These are phyloP conservation scores for Paramormyrops hopkinsi DNA, from an alignment of 2,797 vertebrate genomes.

Conservation along the genomic window DNA sequence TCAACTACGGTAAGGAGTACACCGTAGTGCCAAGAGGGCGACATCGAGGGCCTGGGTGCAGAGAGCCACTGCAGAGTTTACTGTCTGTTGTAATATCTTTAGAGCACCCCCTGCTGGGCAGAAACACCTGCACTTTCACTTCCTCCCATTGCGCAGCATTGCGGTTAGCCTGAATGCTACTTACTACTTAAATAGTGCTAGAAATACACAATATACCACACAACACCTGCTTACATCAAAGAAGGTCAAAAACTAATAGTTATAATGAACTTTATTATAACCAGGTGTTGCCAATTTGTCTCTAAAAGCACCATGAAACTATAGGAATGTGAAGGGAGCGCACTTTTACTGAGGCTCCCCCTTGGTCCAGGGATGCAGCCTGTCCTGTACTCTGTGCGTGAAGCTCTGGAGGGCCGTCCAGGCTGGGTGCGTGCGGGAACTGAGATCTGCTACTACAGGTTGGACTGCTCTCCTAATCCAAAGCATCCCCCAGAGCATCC, in stretches of 20 bases:
- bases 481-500: no score
- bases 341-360: not conserved
- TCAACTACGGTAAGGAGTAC: constrained; percentile 78
- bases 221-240: not conserved
- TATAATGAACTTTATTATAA: not conserved
- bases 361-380: constrained; percentile 64
- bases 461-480: not conserved
- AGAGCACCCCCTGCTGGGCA: not conserved
- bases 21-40: not conserved
- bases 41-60: not conserved
- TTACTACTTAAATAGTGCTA: not conserved
- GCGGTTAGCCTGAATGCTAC: not conserved
- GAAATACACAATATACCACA: not conserved
- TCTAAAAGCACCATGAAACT: not conserved
- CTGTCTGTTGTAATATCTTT: not conserved
- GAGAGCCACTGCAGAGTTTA: not conserved
- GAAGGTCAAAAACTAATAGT: not conserved
- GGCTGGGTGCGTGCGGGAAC: constrained; percentile 73
- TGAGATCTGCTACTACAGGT: constrained; percentile 89
- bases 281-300: constrained; percentile 13
- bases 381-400: constrained; percentile 66
- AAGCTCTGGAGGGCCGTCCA: constrained; percentile 75
- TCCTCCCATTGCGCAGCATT: not conserved
- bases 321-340: not conserved
- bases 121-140: not conserved